Base-by-base conservation (phyloP, 2,888 invertebrate genomes). In the Heteropelma amictum region DNA sequence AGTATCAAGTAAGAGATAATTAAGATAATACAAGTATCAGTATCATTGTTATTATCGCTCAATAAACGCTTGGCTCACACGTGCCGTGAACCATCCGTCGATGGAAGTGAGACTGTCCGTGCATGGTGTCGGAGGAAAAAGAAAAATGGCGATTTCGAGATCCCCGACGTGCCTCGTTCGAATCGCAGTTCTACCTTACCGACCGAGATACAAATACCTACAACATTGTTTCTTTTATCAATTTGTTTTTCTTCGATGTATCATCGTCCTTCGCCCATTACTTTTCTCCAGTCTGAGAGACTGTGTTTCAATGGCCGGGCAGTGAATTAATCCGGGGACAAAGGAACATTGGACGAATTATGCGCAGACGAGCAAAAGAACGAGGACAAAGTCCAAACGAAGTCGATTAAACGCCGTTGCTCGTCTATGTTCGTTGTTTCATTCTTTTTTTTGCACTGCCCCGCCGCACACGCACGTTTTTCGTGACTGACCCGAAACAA, bases 321-420 rank as follows among this genome's bases (percentile, higher is more conserved):
- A 19, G 12, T 30, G 51, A 58, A 64, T 69, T 53, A 26, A 6
- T 53, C 28, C 10, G 64, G 28, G 61, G 53, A 58, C 40, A 40
- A 47, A 53, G 58, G 33, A 67, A 56, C 67, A 61, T 72, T 63
- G 75, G 28, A 61, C 61, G 51, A 64, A 64, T 69, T 68, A 68
- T 56, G 21, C 14, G 61, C 47, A 10, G 72, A 56, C 73, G 14
- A 67, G 58, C 58, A 61, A 42, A 51, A 51, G 60, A 54, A 28
- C 42, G 53, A 54, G 60, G 64, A 64, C 58, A 51, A 65, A 56
- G 56, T 54, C 38, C 54, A 58, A 47, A 53, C 49, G 49, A 45
- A 33, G 40, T 28, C 65, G 72, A 56, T 49, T 28, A 42, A 67
- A 58, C 49, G 28, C 19, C 23, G 12, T 58, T 58, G 47, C 47